Evolutionary conservation across 2,113 vertebrate species (phyloP).

Genomic region (Enhydra lutris): DNA sequence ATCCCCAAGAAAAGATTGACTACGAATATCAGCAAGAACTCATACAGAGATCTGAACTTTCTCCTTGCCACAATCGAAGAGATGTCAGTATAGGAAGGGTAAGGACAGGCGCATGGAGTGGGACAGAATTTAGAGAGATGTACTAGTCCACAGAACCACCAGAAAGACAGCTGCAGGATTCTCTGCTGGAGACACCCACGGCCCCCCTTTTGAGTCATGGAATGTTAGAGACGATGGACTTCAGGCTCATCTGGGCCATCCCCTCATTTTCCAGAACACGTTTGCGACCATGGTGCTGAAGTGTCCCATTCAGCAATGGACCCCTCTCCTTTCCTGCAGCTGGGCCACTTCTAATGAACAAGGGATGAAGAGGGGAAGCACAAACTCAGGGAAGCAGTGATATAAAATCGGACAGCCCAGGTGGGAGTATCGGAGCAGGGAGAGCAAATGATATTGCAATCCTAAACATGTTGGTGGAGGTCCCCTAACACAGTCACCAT

Average conservation of each 20-base stretch:
- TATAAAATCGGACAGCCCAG: neutral
- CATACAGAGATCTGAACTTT: neutral
- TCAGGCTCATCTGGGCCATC: rapidly evolving
- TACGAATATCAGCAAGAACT: neutral
- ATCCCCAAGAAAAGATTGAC: neutral
- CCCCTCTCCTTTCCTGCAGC: neutral
- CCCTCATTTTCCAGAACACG: neutral
- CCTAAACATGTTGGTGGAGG: no score
- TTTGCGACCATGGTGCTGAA: neutral
- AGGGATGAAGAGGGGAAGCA: neutral
- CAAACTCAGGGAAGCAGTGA: neutral
- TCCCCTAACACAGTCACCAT: neutral
- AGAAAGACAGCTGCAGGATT: neutral
- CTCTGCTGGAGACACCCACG: neutral
- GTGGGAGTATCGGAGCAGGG: rapidly evolving
- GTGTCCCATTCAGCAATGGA: neutral
- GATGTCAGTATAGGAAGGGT: neutral
- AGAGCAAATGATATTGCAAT: neutral
- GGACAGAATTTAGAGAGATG: neutral
- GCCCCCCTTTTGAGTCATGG: neutral
- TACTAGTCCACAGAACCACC: neutral
- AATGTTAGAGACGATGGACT: rapidly evolving
- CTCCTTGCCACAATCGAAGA: neutral
- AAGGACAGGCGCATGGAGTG: neutral
- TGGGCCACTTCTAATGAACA: neutral